Base-by-base conservation (phyloP, 2,888 invertebrate species). In the Entomobrya multifasciata region DNA sequence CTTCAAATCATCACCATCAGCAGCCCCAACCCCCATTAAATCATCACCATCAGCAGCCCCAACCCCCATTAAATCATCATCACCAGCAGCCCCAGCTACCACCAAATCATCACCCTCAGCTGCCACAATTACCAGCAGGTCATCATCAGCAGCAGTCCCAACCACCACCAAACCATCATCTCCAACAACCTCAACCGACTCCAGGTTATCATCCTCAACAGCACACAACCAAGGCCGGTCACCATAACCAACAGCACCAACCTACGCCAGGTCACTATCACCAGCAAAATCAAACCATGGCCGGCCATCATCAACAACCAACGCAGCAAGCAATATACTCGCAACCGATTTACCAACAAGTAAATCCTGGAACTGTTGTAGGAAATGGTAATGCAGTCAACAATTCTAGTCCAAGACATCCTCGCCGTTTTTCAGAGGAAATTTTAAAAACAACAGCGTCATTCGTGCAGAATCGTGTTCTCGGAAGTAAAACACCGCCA, bases 121-220 rank as follows among this genome's bases (percentile, higher is more conserved):
- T 17, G 93, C 27, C 93, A 92, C 96, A 96, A 0, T 95, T 94
- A 0, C 92, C 95, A 96, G 0, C 95, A 95, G 91, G 92, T 96
- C 44, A 86, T 88, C 36, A 36, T 8, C 36, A 36, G 11, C 89
- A 89, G 67, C 27, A n/a, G 17, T 83, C 74, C n/a, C 86, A 74
- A 79, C 47, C 88, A 88, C 62, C 76, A 67, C 47, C 76, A n/a
- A n/a, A n/a, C n/a, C n/a, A n/a, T n/a, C n/a, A n/a, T n/a, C n/a
- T n/a, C n/a, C n/a, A n/a, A 44, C 27, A n/a, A 6, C 85, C 74
- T 20, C 86, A 74, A 79, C 47, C 88, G 88, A 70, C 76, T 65
- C 47, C 76, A n/a, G n/a, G n/a, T n/a, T n/a, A n/a, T n/a, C n/a
- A n/a, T n/a, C n/a, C n/a, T n/a, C n/a, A n/a, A 44, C 27, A n/a